Base-by-base conservation (phyloP, 2,797 vertebrate species). In the Balearica regulorum region DNA sequence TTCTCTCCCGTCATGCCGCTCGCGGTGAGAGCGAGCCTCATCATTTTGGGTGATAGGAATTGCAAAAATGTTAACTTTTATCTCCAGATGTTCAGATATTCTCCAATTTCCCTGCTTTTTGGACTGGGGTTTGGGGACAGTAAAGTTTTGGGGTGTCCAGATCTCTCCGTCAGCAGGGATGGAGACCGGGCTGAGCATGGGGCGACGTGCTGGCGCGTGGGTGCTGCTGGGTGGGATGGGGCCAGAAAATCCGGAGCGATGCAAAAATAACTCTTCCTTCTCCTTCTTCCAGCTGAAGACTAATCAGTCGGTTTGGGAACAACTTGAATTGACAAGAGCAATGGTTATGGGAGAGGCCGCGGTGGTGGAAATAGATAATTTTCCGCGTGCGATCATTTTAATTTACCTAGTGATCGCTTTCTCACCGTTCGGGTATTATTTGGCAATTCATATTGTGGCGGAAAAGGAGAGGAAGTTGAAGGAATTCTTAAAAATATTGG, bases 321-420 rank as follows among this genome's bases (percentile, higher is more conserved):
- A 99, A 73, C 96, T 99, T 91, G 96, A 97, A 16, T 91, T 98
- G 61, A 97, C 99, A 9, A 98, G 96, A 65, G 99, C 98, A 16
- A 95, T 98, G 43, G 98, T 99, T 82, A 99, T 99, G 99, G 99
- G 99, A 81, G 99, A 99, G 97, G 98, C 98, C 1, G 98, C 98
- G 2, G 98, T 98, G 58, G 98, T 99, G 96, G 99, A 99, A 97
- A 99, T 99, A 72, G 99, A 99, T 95, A 98, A 98, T 78, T 99
- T 99, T 94, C 98, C 99, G 26, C 99, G 99, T 28, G 99, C 99
- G 9, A 98, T 99, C 70, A 99, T 99, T 97, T 98, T 99, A 73
- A 99, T 99, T 96, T 99, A 99, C 96, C 97, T 99, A 29, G 99
- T 99, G 44, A 98, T 99, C 95, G 99, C 99, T 3, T 99, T 99